Conservation (phyloP, 2,797 vertebrate genomes). For the Tachyglossus aculeatus region DNA sequence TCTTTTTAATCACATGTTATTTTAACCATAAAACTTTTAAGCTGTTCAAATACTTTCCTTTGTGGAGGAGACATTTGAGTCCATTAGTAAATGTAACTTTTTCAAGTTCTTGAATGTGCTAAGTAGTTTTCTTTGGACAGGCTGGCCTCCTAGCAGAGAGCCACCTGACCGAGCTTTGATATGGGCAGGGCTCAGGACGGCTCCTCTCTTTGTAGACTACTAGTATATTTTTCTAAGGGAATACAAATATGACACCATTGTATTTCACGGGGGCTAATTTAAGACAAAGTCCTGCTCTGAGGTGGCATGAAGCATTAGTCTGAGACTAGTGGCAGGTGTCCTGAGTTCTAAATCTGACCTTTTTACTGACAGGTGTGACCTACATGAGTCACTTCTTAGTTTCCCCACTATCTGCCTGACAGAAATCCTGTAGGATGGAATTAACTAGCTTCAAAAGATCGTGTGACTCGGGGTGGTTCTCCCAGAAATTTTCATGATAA, state of each 20-base stretch:
- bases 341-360: no score
- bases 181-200: not conserved
- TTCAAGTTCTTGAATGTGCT: constrained; percentile 26
- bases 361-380: no score
- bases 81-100: constrained; percentile 46
- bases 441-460: no score
- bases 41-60: constrained; percentile 62
- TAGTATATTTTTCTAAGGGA: constrained; percentile 22
- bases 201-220: not conserved
- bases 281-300: not conserved
- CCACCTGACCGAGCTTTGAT: constrained; percentile 26
- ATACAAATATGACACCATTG: not conserved
- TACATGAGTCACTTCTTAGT: no score
- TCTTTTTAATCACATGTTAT: constrained; percentile 65
- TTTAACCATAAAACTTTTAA: constrained; percentile 60
- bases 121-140: constrained; percentile 49
- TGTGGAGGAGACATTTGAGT: constrained; percentile 47
- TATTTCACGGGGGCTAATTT: not conserved
- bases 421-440: no score
- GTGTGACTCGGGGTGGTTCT: no score
- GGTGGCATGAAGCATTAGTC: no score
- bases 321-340: no score
- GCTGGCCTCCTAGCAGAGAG: constrained; percentile 9
- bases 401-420: no score
- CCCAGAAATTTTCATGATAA: no score